phyloP scores from a whole-genome alignment of 1,140 invertebrate genomes.

The Watersipora subatra region DNA sequence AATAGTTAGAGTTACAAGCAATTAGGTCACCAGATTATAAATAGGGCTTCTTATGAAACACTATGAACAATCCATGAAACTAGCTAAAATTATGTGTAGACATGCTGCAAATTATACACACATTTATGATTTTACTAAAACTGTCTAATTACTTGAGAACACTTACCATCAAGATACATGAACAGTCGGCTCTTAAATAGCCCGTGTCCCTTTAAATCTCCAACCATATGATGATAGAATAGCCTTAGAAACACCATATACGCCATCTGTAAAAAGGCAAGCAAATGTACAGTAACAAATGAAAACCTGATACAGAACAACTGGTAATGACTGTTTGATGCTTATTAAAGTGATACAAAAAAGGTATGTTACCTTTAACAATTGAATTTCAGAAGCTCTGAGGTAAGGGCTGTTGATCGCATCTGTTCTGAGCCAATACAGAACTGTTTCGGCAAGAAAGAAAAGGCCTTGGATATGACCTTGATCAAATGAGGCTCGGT shows the following conservation, averaged over 20 bases:
- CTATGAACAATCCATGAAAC: no score
- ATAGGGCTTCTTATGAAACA: no score
- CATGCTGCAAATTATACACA: no score
- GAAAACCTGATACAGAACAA: not conserved
- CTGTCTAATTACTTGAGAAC: no score
- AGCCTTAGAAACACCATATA: conserved; percentile 32
- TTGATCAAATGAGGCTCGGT: conserved; percentile 29
- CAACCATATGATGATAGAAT: conserved; percentile 39
- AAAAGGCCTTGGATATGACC: conserved; percentile 37
- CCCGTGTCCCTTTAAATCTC: conserved; percentile 26
- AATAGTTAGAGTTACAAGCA: no score
- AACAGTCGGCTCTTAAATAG: conserved; percentile 34
- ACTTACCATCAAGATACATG: conserved; percentile 34
- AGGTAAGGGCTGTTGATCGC: conserved; percentile 34
- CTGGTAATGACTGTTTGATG: not conserved
- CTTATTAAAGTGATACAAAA: not conserved
- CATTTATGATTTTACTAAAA: no score
- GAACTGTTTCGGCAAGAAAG: conserved; percentile 37
- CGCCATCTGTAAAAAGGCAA: conserved; percentile 24
- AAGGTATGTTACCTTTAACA: conserved; percentile 32
- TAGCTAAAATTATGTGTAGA: no score
- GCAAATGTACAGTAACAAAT: not conserved
- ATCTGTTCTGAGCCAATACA: conserved; percentile 40
- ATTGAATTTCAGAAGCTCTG: conserved; percentile 36
- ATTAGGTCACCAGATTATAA: no score